Percentiles rank a stretch among this genome's conserved stretches.
Evolutionary conservation across 1,140 invertebrate species (phyloP).

Genomic region (Tigriopus japonicus): DNA sequence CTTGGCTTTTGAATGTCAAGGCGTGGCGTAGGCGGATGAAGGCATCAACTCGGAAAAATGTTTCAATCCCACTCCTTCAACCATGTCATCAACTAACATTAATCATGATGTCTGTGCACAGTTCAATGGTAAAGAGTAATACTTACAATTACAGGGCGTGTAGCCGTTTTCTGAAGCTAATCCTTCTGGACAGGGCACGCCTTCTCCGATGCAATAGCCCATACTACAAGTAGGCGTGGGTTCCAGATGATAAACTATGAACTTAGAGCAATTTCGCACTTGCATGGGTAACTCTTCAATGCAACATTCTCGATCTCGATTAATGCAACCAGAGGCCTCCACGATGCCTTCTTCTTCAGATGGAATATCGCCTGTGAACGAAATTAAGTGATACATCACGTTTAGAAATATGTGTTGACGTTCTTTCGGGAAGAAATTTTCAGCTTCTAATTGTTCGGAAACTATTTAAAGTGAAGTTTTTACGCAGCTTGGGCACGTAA

Average conservation of each 20-base stretch:
- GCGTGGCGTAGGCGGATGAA: neutral
- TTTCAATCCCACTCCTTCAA: neutral
- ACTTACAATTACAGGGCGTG: conserved; percentile 14
- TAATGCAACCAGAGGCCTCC: conserved; percentile 3
- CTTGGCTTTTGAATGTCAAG: neutral
- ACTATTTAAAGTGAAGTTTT: too few relatives aligned
- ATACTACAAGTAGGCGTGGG: conserved; percentile 9
- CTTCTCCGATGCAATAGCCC: conserved; percentile 13
- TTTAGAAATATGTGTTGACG: too few relatives aligned
- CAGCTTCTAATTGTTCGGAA: too few relatives aligned
- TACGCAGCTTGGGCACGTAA: too few relatives aligned
- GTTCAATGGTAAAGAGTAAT: neutral
- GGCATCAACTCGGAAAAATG: neutral
- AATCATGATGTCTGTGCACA: neutral
- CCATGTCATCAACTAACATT: neutral
- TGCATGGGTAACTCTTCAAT: neutral
- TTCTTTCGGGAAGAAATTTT: too few relatives aligned
- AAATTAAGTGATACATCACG: too few relatives aligned
- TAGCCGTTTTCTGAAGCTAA: conserved; percentile 4
- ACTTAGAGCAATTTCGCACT: conserved; percentile 7
- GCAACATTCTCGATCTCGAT: conserved; percentile 10
- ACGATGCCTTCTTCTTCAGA: conserved; percentile 5
- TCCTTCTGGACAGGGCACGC: conserved; percentile 10
- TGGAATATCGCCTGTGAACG: conserved; percentile 6
- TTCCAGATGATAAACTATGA: conserved; percentile 10